A percentile compares a stretch with the other conserved stretches of the same genome.
Evolutionary conservation across 2,888 invertebrate genomes (phyloP).

Genomic region (Drosophila diplacantha): DNA sequence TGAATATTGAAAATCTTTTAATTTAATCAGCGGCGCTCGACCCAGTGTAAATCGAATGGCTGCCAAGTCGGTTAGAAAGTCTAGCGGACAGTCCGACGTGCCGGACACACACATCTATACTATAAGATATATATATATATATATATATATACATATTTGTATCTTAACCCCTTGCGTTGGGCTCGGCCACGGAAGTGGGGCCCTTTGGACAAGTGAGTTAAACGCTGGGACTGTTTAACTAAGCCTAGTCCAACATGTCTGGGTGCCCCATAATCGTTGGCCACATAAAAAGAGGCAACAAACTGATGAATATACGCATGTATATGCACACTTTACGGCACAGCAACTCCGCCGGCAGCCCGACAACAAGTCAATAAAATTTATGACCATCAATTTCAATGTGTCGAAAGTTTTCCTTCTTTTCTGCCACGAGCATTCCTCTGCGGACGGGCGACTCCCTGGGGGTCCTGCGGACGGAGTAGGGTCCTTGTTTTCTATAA

Average conservation of each 20-base stretch:
- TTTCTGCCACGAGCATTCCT: constrained; percentile 3
- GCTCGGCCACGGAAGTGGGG: constrained; percentile 16
- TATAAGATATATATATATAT: neutral
- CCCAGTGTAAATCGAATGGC: constrained; percentile 29
- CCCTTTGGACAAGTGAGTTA: constrained; percentile 54
- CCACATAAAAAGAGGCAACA: constrained; percentile 28
- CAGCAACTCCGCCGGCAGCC: constrained; percentile 19
- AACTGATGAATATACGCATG: constrained; percentile 14
- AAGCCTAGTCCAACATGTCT: constrained; percentile 20
- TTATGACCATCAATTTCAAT: constrained; percentile 60
- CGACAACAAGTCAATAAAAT: constrained; percentile 60
- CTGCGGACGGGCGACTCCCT: constrained; percentile 19
- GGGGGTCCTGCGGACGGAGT: constrained; percentile 18
- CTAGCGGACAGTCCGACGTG: constrained; percentile 50
- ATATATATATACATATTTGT: neutral
- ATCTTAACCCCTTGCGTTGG: constrained; percentile 7
- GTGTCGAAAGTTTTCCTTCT: constrained; percentile 45
- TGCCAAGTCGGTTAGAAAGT: constrained; percentile 43
- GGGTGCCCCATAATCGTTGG: constrained; percentile 33
- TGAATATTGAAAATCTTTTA: constrained; percentile 31
- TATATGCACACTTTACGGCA: constrained; percentile 51
- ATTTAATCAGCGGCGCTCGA: constrained; percentile 12
- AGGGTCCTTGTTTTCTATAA: constrained; percentile 39
- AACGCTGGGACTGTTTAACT: constrained; percentile 46
- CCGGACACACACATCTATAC: constrained; percentile 17